A percentile compares a stretch with the other conserved stretches of the same genome.
These are phyloP conservation scores for Dicentrarchus labrax DNA, from an alignment of 2,113 vertebrate genomes.

Conservation along the genomic window DNA sequence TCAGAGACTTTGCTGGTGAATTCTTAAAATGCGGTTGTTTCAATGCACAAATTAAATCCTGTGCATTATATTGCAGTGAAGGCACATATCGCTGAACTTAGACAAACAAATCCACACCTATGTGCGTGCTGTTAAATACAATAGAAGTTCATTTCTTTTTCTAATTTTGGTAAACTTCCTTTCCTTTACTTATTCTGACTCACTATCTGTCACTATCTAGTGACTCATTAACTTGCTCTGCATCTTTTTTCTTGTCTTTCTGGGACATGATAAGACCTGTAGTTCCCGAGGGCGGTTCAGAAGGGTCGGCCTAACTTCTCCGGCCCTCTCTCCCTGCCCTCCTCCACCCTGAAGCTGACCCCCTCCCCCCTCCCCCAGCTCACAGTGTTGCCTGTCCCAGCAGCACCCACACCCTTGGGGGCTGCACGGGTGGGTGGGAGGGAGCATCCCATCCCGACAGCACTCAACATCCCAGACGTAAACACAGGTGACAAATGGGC, in stretches of 20 bases:
- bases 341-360: slow-evolving; percentile 55
- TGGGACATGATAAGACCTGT: slow-evolving; percentile 63
- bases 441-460: slow-evolving; percentile 43
- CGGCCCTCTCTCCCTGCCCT: slow-evolving; percentile 2
- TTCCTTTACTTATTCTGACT: slow-evolving; percentile 18
- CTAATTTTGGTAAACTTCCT: background rate
- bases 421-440: background rate
- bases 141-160: background rate
- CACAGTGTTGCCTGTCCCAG: slow-evolving; percentile 57
- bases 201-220: background rate
- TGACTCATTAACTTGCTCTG: slow-evolving; percentile 34
- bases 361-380: slow-evolving; percentile 4
- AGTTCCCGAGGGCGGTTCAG: slow-evolving; percentile 65
- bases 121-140: background rate
- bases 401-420: slow-evolving; percentile 57
- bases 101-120: background rate
- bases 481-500: slow-evolving; percentile 82
- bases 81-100: background rate
- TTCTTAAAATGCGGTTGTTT: no score
- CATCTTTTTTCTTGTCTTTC: slow-evolving; percentile 23
- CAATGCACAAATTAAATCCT: background rate
- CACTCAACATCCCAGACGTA: slow-evolving; percentile 74
- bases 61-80: background rate
- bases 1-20: no score
- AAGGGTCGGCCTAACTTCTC: slow-evolving; percentile 36